Percentiles rank a stretch among this genome's conserved stretches.
phyloP scores from a whole-genome alignment of 2,888 invertebrate genomes.

The Schizotus pectinicornis region DNA sequence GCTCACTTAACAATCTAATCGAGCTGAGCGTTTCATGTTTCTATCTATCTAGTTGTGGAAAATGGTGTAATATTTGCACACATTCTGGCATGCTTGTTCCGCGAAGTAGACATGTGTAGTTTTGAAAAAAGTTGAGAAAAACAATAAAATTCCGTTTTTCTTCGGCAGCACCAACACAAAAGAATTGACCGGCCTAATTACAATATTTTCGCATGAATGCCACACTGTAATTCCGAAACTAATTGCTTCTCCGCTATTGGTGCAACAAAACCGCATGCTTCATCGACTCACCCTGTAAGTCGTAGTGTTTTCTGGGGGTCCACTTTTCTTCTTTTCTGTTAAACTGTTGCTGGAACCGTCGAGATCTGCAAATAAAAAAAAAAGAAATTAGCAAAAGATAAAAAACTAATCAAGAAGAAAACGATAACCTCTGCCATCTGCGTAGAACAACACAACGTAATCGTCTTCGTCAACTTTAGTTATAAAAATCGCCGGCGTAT shows the following conservation, averaged over 20 bases:
- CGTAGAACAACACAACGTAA: constrained; percentile 41
- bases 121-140: no score
- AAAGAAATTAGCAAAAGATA: background rate
- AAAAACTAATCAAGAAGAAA: constrained; percentile 8
- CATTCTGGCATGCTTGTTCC: no score
- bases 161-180: no score
- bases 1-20: no score
- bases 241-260: background rate
- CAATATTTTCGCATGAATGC: background rate
- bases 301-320: constrained; percentile 79
- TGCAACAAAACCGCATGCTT: no score
- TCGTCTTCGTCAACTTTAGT: constrained; percentile 30
- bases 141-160: no score
- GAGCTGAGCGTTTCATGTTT: no score
- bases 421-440: constrained; percentile 35
- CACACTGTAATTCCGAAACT: background rate
- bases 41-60: no score
- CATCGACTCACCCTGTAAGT: constrained; percentile 72
- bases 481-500: constrained; percentile 28
- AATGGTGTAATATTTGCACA: no score
- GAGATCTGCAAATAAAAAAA: constrained; percentile 59
- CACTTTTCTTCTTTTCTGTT: constrained; percentile 66
- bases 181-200: no score
- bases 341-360: constrained; percentile 58
- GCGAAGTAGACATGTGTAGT: no score